Evolutionary conservation across 2,113 vertebrate species (phyloP), one percentile per base, ranked within the genome.

Genomic region (Jaculus jaculus): DNA sequence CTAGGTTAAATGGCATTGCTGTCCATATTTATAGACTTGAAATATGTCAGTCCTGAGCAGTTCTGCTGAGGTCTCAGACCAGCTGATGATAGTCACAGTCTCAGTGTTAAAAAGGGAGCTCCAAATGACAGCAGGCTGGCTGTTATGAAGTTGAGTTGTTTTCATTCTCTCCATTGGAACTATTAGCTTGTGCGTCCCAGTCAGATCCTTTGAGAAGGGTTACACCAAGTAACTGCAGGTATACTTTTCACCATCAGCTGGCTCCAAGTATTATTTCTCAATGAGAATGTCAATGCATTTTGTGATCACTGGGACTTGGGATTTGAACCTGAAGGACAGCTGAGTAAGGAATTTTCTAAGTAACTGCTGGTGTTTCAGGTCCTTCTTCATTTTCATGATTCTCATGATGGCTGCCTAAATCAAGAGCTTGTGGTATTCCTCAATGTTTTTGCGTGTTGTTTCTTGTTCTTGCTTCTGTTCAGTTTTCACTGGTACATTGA

Each of bases 261-360:
- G 98, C 96, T 99, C 99, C 98, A 99, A 97, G 90, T 99, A 99
- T 68, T 99, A 99, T 97, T 99, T 99, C 98, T 99, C 99, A 58
- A 99, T 99, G 96, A 99, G 98, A 97, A 99, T 99, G 98, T 99
- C 99, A 54, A 99, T 99, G 97, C 99, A 99, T 98, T 99, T 99
- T 99, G 98, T 99, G 96, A 99, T 99, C 92, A 99, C 99, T 0
- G 99, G 99, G 86, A 99, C 99, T 97, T 99, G 97, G 74, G 99
- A 99, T 93, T 99, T 99, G 98, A 99, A 99, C 66, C 99, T 98
- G 4, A 99, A 99, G 47, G 99, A 99, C 81, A 99, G 98, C 98
- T 99, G 99, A 32, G 99, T 99, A 92, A 99, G 98, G 85, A 99
- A 99, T 95, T 99, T 99, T 58, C 99, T 99, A 82, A 99, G 99